Base-by-base conservation (phyloP, 2,797 vertebrate species). In the Argya squamiceps region DNA sequence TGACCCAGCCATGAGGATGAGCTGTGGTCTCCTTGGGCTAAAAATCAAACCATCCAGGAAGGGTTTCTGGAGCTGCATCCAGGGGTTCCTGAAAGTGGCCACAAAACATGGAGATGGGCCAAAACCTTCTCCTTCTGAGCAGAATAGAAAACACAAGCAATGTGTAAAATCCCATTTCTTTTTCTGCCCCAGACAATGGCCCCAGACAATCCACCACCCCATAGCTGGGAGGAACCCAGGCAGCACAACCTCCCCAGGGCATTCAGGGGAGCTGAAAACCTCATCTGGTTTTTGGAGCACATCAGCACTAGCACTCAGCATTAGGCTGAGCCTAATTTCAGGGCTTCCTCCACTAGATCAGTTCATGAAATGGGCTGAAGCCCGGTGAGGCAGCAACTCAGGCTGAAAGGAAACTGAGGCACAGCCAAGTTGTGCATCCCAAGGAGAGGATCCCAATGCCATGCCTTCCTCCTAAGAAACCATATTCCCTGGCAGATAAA, bases 201-300 rank as follows among this genome's bases (percentile, higher is more conserved):
- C 21, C 27, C 23, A 58, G 58, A 19, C 0, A 0, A 70, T 30
- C 36, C 36, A 44, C 4, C 34, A 52, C 4, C 29, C 10, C 32
- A 4, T 6, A 17, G 12, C 37, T 69, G 17, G 1, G 1, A 32
- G 6, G 3, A 5, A 3, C 27, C 12, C 9, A 2, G 65, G 11
- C 29, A 74, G 32, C 53, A 52, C 36, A 90, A 36, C 36, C 17
- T 53, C 29, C 50, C n/a, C 70, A 56, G 44, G 32, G 44, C 30
- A 46, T 3, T 15, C 36, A 67, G 24, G 10, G 15, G 30, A 77
- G 32, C 39, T 70, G 49, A 27, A 84, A 88, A 44, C 10, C 20
- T 80, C 52, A 2, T 2, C n/a, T 60, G 18, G 10, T 64, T 88
- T 88, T 83, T 62, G 69, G 36, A 84, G 6, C 30, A 32, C 24